Percentiles rank a stretch among this genome's conserved stretches.
Evolutionary conservation across 53 echinoderm and acorn worm genomes (phyloP).

Genomic region (Stichopus horrens): DNA sequence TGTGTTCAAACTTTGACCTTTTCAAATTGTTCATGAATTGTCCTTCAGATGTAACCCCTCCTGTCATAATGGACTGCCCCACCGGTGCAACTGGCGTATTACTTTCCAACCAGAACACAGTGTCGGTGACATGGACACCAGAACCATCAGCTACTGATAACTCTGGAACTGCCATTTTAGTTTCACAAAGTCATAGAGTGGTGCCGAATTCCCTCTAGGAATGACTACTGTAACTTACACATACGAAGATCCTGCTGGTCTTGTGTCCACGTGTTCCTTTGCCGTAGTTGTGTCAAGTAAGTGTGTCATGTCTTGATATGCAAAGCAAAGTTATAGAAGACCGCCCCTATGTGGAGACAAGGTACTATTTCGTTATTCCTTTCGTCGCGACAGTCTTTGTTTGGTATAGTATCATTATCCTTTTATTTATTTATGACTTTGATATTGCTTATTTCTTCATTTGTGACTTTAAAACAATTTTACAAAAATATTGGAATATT

Average conservation of each 20-base stretch:
- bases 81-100: slow-evolving; percentile 23
- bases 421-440: too few relatives aligned
- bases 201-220: slow-evolving; percentile 7
- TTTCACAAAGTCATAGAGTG: not conserved
- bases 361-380: too few relatives aligned
- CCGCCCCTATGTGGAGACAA: too few relatives aligned
- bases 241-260: slow-evolving; percentile 19
- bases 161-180: slow-evolving; percentile 29
- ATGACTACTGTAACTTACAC: slow-evolving; percentile 18
- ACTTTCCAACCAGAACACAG: not conserved
- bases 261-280: slow-evolving; percentile 14
- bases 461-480: too few relatives aligned
- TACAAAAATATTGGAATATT: too few relatives aligned
- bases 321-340: too few relatives aligned
- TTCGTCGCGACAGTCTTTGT: too few relatives aligned
- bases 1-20: not conserved
- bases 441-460: too few relatives aligned
- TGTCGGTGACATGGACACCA: slow-evolving; percentile 45
- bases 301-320: not conserved
- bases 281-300: slow-evolving; percentile 26
- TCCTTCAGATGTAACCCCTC: slow-evolving; percentile 25
- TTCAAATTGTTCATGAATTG: not conserved
- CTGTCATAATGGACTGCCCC: slow-evolving; percentile 52
- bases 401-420: too few relatives aligned
- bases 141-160: slow-evolving; percentile 53